phyloP scores from a whole-genome alignment of 2,888 invertebrate species.

The Phyllotreta striolata region DNA sequence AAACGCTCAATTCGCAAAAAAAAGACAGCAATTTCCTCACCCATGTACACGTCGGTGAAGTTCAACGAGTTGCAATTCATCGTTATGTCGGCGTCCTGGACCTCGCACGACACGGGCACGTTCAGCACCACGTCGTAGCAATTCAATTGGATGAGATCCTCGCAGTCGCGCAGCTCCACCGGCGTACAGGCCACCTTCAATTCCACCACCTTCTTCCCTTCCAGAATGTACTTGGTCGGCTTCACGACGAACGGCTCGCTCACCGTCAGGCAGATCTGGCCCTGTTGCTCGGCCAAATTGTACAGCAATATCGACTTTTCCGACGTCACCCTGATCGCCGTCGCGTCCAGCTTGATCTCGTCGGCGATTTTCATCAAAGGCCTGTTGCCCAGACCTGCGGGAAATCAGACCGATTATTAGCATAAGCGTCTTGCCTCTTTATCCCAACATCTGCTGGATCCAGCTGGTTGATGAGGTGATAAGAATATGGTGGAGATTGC shows the following conservation, averaged over 20 bases:
- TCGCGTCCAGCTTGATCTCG: slow-evolving; percentile 62
- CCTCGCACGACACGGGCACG: slow-evolving; percentile 53
- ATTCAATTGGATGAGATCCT: slow-evolving; percentile 12
- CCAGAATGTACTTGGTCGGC: slow-evolving; percentile 63
- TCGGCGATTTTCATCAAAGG: slow-evolving; percentile 70
- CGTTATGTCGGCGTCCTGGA: slow-evolving; percentile 62
- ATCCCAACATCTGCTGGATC: no score
- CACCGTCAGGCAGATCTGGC: slow-evolving; percentile 62
- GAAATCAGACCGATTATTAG: neutral
- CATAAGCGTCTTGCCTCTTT: no score
- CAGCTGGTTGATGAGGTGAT: neutral
- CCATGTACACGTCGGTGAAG: slow-evolving; percentile 68
- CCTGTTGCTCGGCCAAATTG: slow-evolving; percentile 65
- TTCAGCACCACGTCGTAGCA: slow-evolving; percentile 30
- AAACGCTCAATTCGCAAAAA: neutral
- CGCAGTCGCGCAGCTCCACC: slow-evolving; percentile 40
- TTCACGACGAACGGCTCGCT: slow-evolving; percentile 64
- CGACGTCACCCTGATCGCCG: slow-evolving; percentile 64
- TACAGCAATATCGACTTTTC: slow-evolving; percentile 64
- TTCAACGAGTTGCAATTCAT: slow-evolving; percentile 64
- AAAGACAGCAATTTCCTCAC: slow-evolving; percentile 60
- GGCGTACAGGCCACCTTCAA: slow-evolving; percentile 65
- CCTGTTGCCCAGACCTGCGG: slow-evolving; percentile 65
- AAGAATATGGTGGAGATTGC: slow-evolving; percentile 1
- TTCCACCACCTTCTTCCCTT: slow-evolving; percentile 62